phyloP scores from a whole-genome alignment of 2,888 invertebrate species.

The Shargacucullia verbasci region DNA sequence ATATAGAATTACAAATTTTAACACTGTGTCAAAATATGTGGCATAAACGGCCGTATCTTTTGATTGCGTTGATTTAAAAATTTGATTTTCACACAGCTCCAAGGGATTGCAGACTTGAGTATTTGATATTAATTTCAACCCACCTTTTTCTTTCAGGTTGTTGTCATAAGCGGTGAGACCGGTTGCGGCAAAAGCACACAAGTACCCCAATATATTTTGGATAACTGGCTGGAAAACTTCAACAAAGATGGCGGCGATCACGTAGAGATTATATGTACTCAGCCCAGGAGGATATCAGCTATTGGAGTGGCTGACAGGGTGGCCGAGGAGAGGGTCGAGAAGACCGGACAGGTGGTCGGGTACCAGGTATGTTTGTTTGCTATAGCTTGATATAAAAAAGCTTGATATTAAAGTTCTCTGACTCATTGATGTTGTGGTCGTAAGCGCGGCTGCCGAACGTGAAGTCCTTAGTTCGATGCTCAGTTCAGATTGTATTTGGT shows the following conservation, averaged over 20 bases:
- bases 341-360: slow-evolving; percentile 92
- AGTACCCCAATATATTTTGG: slow-evolving; percentile 98
- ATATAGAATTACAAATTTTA: too few relatives aligned
- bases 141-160: slow-evolving; percentile 86
- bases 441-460: too few relatives aligned
- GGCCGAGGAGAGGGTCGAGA: slow-evolving; percentile 95
- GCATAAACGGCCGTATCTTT: too few relatives aligned
- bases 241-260: slow-evolving; percentile 88
- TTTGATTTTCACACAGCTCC: too few relatives aligned
- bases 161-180: slow-evolving; percentile 95
- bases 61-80: too few relatives aligned
- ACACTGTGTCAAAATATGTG: too few relatives aligned
- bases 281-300: slow-evolving; percentile 97
- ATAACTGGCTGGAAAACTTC: slow-evolving; percentile 93
- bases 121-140: too few relatives aligned
- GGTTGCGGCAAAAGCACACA: slow-evolving; percentile 96
- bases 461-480: too few relatives aligned
- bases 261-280: slow-evolving; percentile 96
- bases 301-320: slow-evolving; percentile 97
- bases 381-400: slow-evolving; percentile 1
- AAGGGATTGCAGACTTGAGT: too few relatives aligned
- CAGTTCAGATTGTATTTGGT: too few relatives aligned
- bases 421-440: too few relatives aligned
- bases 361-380: slow-evolving; percentile 89
- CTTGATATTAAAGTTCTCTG: too few relatives aligned